A percentile compares a stretch with the other conserved stretches of the same genome.
Conservation (phyloP, 1,140 invertebrate species). For the Amphibalanus amphitrite region DNA sequence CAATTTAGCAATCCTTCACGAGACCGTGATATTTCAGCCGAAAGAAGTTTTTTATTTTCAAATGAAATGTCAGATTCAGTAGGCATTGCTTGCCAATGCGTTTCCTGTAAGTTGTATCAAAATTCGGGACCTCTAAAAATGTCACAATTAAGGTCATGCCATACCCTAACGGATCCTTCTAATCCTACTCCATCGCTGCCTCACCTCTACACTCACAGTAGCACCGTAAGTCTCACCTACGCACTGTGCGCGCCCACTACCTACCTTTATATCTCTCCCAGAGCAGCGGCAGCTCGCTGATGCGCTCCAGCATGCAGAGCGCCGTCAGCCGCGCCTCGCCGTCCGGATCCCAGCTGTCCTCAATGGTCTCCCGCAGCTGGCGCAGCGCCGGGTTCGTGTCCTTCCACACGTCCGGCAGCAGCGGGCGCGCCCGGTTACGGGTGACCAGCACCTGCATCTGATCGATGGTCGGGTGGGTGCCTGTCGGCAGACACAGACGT, state of each 20-base stretch:
- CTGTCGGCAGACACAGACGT: conserved; percentile 24
- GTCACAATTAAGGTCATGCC: no score
- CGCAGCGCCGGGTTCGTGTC: conserved; percentile 43
- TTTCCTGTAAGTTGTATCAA: no score
- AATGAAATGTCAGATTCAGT: no score
- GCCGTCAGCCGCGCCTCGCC: conserved; percentile 86
- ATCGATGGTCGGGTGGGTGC: conserved; percentile 49
- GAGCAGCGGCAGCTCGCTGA: conserved; percentile 29
- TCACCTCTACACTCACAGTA: background rate
- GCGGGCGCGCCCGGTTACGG: conserved; percentile 63
- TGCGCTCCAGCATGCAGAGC: conserved; percentile 82
- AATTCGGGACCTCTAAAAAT: no score
- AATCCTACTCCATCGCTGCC: background rate
- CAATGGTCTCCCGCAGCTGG: conserved; percentile 67
- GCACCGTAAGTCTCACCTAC: no score
- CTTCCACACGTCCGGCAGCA: conserved; percentile 45
- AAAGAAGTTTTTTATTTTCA: no score
- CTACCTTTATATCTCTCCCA: conserved; percentile 33
- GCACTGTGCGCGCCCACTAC: background rate
- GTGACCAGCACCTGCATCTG: conserved; percentile 64
- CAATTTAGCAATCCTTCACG: no score
- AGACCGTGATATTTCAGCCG: no score
- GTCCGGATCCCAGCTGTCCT: conserved; percentile 97
- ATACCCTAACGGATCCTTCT: no score
- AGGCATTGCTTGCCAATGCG: no score